Conservation (phyloP, 2,113 vertebrate genomes). For the Gopherus evgoodei region DNA sequence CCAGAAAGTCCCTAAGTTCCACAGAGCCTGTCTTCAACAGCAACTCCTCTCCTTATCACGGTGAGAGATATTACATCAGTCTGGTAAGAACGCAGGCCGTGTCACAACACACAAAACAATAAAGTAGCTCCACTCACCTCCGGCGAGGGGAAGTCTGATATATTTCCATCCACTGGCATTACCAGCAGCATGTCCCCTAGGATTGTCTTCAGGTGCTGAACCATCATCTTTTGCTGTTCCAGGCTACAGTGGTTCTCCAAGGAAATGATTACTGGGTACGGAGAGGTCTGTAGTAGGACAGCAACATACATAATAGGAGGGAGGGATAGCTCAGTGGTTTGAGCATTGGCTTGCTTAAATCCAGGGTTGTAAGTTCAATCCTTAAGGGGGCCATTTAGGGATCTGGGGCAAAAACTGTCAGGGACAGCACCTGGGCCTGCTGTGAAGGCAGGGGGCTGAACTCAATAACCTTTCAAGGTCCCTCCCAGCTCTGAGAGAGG, state of each 20-base stretch:
- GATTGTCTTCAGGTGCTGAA: constrained; percentile 84
- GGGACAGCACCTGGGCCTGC: no score
- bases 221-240: constrained; percentile 92
- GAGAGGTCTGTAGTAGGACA: constrained; percentile 80
- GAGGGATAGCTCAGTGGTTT: no score
- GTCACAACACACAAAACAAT: neutral
- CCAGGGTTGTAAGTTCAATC: no score
- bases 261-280: constrained; percentile 94
- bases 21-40: neutral
- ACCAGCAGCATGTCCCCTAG: constrained; percentile 88
- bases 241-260: constrained; percentile 95
- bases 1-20: neutral
- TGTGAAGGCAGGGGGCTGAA: no score
- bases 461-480: no score
- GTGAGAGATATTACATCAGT: neutral
- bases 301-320: neutral
- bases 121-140: constrained; percentile 79
- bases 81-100: neutral
- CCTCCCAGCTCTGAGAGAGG: no score
- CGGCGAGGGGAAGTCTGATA: constrained; percentile 89
- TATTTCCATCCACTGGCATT: constrained; percentile 78
- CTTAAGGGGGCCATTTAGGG: no score
- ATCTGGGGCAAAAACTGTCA: no score
- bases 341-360: no score
- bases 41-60: neutral